These are phyloP conservation scores for Anthrax anthrax DNA, from an alignment of 2,888 invertebrate genomes.

Conservation along the genomic window DNA sequence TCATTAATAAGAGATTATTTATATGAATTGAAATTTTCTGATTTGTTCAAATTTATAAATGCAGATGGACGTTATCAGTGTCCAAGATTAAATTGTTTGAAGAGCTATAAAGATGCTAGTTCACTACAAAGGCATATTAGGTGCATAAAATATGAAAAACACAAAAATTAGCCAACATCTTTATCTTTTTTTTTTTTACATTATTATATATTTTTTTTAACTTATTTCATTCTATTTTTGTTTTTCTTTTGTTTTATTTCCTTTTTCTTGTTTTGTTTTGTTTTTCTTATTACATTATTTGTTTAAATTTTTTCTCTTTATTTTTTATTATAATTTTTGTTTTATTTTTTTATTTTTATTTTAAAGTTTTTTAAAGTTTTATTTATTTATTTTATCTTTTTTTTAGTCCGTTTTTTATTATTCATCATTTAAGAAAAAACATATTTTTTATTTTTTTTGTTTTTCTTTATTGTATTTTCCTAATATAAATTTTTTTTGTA, in stretches of 20 bases:
- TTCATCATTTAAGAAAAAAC: too few species aligned
- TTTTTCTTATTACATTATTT: background rate
- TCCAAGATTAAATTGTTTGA: conserved; percentile 34
- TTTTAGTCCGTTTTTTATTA: background rate
- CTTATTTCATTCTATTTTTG: too few species aligned
- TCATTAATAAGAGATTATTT: conserved; percentile 26
- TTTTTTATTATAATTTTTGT: background rate
- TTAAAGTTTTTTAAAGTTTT: too few species aligned
- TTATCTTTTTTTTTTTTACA: too few species aligned
- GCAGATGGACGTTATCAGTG: conserved; percentile 35
- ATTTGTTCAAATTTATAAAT: conserved; percentile 35
- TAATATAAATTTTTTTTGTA: too few species aligned
- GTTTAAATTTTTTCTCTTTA: background rate
- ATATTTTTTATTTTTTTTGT: background rate
- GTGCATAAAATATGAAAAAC: conserved; percentile 15
- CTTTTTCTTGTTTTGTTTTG: too few species aligned
- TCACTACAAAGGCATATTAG: conserved; percentile 37
- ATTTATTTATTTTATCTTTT: too few species aligned
- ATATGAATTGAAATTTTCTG: conserved; percentile 36
- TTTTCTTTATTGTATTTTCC: too few species aligned
- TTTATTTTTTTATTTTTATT: conserved; percentile 10
- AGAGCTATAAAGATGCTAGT: conserved; percentile 37
- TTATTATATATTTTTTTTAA: too few species aligned
- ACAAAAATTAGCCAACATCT: too few species aligned
- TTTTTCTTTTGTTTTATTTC: too few species aligned